Evolutionary conservation across 2,113 vertebrate genomes (phyloP).

Genomic region (Megaceryle torquata): DNA sequence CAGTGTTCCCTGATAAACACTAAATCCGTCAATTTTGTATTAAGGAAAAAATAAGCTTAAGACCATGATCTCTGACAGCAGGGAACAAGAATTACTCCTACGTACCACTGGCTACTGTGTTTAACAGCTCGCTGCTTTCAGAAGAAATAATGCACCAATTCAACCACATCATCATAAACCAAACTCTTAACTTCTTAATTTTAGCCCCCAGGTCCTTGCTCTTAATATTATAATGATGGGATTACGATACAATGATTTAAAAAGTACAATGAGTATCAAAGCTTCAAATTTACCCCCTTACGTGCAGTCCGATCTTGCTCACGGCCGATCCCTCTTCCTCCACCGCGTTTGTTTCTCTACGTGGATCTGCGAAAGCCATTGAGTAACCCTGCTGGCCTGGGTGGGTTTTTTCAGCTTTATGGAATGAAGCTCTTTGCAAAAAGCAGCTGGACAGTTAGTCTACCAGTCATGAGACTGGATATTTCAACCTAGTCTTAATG

Average conservation of each 20-base stretch:
- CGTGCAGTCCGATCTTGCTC: neutral
- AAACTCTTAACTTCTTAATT: constrained; percentile 53
- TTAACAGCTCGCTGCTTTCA: neutral
- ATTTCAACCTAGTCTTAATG: neutral
- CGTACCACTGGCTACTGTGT: neutral
- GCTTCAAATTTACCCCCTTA: neutral
- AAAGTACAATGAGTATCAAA: neutral
- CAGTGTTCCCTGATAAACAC: neutral
- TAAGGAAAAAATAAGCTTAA: neutral
- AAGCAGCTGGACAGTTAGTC: neutral
- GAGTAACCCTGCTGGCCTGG: neutral
- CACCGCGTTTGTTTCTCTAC: neutral
- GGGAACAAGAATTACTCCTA: constrained; percentile 40
- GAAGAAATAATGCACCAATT: constrained; percentile 24
- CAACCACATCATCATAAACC: constrained; percentile 35
- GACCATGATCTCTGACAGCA: neutral
- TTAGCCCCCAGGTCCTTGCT: neutral
- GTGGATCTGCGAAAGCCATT: neutral
- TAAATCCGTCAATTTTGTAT: neutral
- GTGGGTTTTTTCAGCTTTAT: neutral
- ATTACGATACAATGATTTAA: constrained; percentile 12
- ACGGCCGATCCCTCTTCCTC: neutral
- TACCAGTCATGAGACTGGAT: neutral
- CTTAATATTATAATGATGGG: constrained; percentile 35
- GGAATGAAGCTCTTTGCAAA: neutral